Conservation (phyloP, 2,888 invertebrate genomes). For the Volucella bombylans region DNA sequence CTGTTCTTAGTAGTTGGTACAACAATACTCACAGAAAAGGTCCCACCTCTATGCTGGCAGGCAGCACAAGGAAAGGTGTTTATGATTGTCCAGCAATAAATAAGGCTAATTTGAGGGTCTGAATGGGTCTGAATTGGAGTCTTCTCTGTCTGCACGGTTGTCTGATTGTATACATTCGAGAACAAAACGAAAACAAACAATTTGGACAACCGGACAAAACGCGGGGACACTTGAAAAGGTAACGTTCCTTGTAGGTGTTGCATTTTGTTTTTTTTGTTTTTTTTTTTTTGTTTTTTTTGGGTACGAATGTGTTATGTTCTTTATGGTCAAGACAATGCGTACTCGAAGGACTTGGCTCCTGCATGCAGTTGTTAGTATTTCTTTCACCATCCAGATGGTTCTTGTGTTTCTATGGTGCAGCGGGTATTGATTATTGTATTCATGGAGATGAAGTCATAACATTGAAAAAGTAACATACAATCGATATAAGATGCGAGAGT, state of each 20-base stretch:
- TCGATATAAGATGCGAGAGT: no score
- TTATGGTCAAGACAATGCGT: slow-evolving; percentile 44
- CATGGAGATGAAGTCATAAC: slow-evolving; percentile 2
- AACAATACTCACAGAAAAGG: slow-evolving; percentile 69
- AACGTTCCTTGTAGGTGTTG: slow-evolving; percentile 36
- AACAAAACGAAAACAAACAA: slow-evolving; percentile 74
- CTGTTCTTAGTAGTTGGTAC: slow-evolving; percentile 36
- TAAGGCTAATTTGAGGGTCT: slow-evolving; percentile 74
- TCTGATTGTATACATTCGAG: slow-evolving; percentile 47
- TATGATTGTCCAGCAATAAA: slow-evolving; percentile 75
- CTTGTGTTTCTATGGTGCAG: slow-evolving; percentile 23
- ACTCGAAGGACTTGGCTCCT: slow-evolving; percentile 36
- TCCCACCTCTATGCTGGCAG: slow-evolving; percentile 59
- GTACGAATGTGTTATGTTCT: background rate
- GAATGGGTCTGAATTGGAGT: slow-evolving; percentile 52
- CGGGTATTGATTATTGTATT: background rate
- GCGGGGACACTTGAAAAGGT: slow-evolving; percentile 52
- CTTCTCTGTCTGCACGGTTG: slow-evolving; percentile 34
- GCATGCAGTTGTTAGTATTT: slow-evolving; percentile 33
- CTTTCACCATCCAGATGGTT: slow-evolving; percentile 44
- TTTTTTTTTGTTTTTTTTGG: background rate
- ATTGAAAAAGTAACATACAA: no score
- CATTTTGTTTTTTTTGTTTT: slow-evolving; percentile 2
- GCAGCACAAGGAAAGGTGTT: slow-evolving; percentile 73
- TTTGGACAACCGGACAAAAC: slow-evolving; percentile 66